These are phyloP conservation scores for Ardeotis arabs DNA, from an alignment of 2,113 vertebrate genomes.

Conservation along the genomic window DNA sequence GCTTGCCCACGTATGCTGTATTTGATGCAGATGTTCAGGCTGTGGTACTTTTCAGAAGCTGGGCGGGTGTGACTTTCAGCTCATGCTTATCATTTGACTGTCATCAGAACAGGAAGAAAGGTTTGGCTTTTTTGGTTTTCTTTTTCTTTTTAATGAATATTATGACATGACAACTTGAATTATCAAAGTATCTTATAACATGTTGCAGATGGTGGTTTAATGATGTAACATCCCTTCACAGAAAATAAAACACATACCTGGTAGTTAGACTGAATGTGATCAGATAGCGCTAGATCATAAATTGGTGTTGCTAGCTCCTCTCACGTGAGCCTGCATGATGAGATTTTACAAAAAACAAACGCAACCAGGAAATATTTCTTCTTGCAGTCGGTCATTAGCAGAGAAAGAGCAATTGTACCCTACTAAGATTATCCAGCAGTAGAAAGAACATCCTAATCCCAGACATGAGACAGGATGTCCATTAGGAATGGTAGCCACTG, in stretches of 20 bases:
- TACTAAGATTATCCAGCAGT: constrained; percentile 37
- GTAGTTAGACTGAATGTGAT: neutral
- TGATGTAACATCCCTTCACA: constrained; percentile 44
- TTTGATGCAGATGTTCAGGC: neutral
- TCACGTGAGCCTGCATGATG: neutral
- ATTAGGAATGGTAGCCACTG: constrained; percentile 62
- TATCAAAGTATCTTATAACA: neutral
- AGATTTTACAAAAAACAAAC: neutral
- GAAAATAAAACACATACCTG: constrained; percentile 35
- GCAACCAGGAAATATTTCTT: constrained; percentile 13
- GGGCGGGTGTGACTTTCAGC: neutral
- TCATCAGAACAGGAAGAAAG: neutral
- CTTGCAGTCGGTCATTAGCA: constrained; percentile 21
- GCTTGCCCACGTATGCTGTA: neutral
- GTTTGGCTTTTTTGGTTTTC: neutral
- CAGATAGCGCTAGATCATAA: constrained; percentile 18
- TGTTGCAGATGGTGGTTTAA: neutral
- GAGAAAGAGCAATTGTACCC: constrained; percentile 17
- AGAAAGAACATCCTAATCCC: constrained; percentile 59
- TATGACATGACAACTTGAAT: neutral
- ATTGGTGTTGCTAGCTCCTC: neutral
- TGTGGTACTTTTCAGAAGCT: neutral
- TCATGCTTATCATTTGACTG: constrained; percentile 17
- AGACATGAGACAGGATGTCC: constrained; percentile 61
- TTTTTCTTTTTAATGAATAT: neutral